Conservation (phyloP, 2,797 vertebrate species). For the Rhynchonycteris naso region DNA sequence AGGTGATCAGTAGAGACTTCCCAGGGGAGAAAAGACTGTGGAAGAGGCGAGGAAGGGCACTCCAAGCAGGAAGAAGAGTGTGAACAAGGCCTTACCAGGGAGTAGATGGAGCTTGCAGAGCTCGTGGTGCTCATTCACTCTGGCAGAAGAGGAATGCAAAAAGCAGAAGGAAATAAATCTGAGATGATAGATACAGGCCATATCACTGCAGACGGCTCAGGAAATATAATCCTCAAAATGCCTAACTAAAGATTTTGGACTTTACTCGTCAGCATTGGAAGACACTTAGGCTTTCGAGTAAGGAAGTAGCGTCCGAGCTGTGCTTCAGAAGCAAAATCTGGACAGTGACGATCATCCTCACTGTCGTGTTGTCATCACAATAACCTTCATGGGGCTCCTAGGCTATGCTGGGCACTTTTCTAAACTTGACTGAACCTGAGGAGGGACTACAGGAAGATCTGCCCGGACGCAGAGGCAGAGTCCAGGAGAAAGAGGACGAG, state of each 20-base stretch:
- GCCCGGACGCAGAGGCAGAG: not conserved
- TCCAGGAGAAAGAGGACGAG: not conserved
- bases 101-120: not conserved
- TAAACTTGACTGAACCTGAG: not conserved
- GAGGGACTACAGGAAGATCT: not conserved
- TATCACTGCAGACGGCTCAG: not conserved
- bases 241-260: slow-evolving; percentile 42
- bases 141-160: not conserved
- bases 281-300: not conserved
- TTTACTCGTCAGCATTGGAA: slow-evolving; percentile 43
- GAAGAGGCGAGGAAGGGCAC: not conserved
- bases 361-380: not conserved
- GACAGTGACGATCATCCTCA: not conserved
- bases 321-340: slow-evolving; percentile 35
- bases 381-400: not conserved
- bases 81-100: not conserved
- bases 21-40: not conserved
- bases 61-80: not conserved
- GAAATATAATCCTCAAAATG: slow-evolving; percentile 23
- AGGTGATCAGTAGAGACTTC: not conserved
- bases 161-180: slow-evolving; percentile 11
- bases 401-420: not conserved
- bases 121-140: not conserved
- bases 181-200: not conserved
- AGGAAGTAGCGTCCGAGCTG: not conserved